A percentile compares a stretch with the other conserved stretches of the same genome.
Conservation (phyloP, 2,888 invertebrate genomes). For the Cotesia congregata region DNA sequence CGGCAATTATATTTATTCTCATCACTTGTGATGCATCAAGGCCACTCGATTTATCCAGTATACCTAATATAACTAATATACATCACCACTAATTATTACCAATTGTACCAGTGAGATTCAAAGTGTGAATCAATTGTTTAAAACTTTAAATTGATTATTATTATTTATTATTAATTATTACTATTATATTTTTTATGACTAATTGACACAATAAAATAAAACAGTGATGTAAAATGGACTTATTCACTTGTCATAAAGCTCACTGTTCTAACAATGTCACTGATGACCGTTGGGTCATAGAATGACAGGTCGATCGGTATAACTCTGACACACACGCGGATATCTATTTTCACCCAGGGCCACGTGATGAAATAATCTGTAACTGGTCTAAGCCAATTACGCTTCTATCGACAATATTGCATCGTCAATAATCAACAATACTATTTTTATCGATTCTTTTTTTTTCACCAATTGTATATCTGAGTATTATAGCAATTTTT, state of each 20-base stretch:
- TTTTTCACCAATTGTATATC: constrained; percentile 18
- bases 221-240: neutral
- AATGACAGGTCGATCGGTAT: constrained; percentile 34
- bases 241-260: neutral
- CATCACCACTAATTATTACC: neutral
- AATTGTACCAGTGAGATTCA: neutral
- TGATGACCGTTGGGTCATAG: constrained; percentile 4
- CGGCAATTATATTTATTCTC: constrained; percentile 47
- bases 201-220: neutral
- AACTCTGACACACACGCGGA: constrained; percentile 27
- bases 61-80: constrained; percentile 19
- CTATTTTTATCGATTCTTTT: constrained; percentile 41
- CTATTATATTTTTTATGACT: neutral
- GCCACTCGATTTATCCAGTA: constrained; percentile 37
- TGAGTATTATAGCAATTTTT: too few relatives aligned
- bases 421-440: constrained; percentile 39
- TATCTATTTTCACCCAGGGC: constrained; percentile 37
- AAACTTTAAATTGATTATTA: too few relatives aligned
- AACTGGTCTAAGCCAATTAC: constrained; percentile 22
- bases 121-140: too few relatives aligned
- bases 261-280: constrained; percentile 14
- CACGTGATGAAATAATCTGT: constrained; percentile 36
- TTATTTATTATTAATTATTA: too few relatives aligned
- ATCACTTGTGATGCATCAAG: constrained; percentile 41
- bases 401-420: constrained; percentile 34